phyloP scores from a whole-genome alignment of 2,888 invertebrate genomes.

The Toxonevra muliebris region DNA sequence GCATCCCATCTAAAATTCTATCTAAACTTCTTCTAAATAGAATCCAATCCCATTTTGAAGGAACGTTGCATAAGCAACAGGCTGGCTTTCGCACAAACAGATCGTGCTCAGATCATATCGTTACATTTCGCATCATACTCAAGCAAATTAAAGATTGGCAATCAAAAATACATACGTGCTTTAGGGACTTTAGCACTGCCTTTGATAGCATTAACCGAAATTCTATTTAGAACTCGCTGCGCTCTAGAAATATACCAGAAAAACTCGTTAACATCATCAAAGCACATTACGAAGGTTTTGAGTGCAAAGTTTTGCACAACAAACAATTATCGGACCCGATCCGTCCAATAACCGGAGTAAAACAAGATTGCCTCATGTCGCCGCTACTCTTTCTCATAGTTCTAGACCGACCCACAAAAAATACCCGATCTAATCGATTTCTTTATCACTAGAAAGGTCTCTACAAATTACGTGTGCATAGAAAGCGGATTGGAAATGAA shows the following conservation, averaged over 20 bases:
- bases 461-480: background rate
- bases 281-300: too few species aligned
- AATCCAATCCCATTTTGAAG: too few species aligned
- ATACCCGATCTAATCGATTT: background rate
- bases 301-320: too few species aligned
- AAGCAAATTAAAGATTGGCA: background rate
- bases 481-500: background rate
- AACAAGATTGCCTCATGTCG: too few species aligned
- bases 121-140: background rate
- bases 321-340: too few species aligned
- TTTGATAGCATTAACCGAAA: background rate
- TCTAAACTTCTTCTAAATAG: too few species aligned
- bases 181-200: background rate
- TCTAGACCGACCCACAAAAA: too few species aligned
- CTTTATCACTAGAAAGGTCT: background rate
- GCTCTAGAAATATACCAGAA: background rate
- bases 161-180: background rate
- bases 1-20: background rate
- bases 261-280: too few species aligned
- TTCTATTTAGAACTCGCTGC: background rate
- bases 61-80: background rate
- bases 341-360: too few species aligned
- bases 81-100: background rate
- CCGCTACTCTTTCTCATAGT: too few species aligned
- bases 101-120: background rate